Evolutionary conservation across 2,888 invertebrate genomes (phyloP), one percentile per base, ranked within the genome.

Genomic region (Synergus laeviventris): DNA sequence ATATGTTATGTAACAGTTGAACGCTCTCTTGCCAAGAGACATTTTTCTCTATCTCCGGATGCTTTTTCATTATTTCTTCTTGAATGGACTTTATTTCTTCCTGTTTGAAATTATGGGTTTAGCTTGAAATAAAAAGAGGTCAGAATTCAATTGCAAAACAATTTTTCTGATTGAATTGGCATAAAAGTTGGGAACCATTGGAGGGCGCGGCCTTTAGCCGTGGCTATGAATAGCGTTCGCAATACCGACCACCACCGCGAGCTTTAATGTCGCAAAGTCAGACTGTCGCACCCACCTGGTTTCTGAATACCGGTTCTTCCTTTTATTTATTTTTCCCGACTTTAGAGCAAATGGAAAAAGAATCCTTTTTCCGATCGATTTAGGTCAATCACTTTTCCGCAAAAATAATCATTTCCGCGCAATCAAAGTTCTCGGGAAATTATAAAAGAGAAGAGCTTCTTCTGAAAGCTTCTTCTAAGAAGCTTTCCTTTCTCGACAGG

Each of bases 151-250:
- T 70, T 31, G 21, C 39, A 4, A 4, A 36, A 62, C 4, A 14
- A 16, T 61, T 76, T 77, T 70, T 56, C 56, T 62, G 31, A 18
- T 77, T 36, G 76, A 73, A 56, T 56, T 56, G 56, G 11, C 76
- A 80, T 81, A 79, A 81, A 80, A 83, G 82, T 83, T 81, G 81
- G 76, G 80, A 81, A 85, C 85, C 84, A 78, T 80, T 79, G 80
- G 77, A 78, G 82, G 86, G 86, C 79, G 86, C 85, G 85, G 85
- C 82, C 80, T 80, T 79, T 79, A 76, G 80, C 80, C 79, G 79
- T 73, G 74, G 82, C 85, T 86, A 86, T 86, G 84, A 84, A 86
- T 86, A 86, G 84, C 82, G 82, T 81, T 76, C 78, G 81, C 79
- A 81, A 77, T 76, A 80, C 81, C 75, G 76, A 79, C 62, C 42